Evolutionary conservation across 2,113 vertebrate genomes (phyloP), one percentile per base, ranked within the genome.

Genomic region (Podarcis raffonei): DNA sequence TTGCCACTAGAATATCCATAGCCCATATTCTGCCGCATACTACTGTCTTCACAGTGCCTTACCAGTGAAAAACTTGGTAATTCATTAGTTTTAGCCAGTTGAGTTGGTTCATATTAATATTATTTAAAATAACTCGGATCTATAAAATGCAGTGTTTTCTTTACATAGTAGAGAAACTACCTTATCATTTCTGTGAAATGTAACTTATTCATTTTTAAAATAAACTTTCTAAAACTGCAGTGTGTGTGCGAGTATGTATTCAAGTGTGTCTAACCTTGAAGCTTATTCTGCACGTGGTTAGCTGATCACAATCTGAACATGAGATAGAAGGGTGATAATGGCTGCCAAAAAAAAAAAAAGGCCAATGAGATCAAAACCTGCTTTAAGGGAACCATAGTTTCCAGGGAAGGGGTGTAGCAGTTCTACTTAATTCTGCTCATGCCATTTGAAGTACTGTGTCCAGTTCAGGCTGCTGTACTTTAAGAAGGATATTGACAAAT

Each of bases 141-240:
- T 95, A 2, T 95, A 94, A 83, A 65, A 94, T 83, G 92, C 84
- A 92, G 90, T 88, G 90, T 90, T 94, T 93, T 68, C 94, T 92
- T 94, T 94, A 96, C 93, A 94, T 93, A 93, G 93, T 94, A 94
- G 91, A 91, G 95, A 92, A 96, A 93, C 90, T 53, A 95, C 95
- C 96, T 97, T 97, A 94, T 95, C 97, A 97, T 98, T 98, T 98
- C 97, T 97, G 93, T 98, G 97, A 98, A 98, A 98, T 97, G 97
- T 96, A 92, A 81, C 71, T 92, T 89, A 95, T 92, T 95, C 94
- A 81, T 96, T 94, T 96, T 94, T 95, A 94, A 93, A 96, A 96
- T 96, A 97, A 97, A 96, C 83, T 94, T 90, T 91, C 69, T 74
- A 76, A 94, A 95, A 75, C 0, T 81, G 48, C 27, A 20, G 11